A percentile compares a stretch with the other conserved stretches of the same genome.
Evolutionary conservation across 1,140 invertebrate genomes (phyloP).

Genomic region (Drosophila mayri): DNA sequence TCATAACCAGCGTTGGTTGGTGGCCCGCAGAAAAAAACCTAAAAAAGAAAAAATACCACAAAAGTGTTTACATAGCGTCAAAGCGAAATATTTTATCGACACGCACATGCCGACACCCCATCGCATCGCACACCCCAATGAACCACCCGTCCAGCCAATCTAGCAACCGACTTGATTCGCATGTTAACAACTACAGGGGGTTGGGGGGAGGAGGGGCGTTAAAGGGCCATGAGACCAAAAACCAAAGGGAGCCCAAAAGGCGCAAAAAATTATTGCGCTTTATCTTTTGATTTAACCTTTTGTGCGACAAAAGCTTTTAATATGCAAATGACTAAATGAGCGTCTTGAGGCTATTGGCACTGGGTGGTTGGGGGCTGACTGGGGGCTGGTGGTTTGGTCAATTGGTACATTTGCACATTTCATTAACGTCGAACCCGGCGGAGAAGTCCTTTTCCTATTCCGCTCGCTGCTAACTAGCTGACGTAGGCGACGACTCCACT

Average conservation of each 20-base stretch:
- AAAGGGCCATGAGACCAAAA: constrained; percentile 22
- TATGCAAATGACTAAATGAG: constrained; percentile 82
- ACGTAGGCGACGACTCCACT: constrained; percentile 61
- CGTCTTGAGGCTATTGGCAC: constrained; percentile 56
- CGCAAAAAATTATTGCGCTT: constrained; percentile 69
- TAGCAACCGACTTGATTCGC: constrained; percentile 58
- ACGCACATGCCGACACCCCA: constrained; percentile 65
- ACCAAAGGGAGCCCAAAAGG: constrained; percentile 37
- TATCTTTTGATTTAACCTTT: constrained; percentile 75
- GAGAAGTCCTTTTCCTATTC: constrained; percentile 27
- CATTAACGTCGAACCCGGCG: constrained; percentile 66
- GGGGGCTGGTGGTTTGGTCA: constrained; percentile 67
- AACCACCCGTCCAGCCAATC: constrained; percentile 21
- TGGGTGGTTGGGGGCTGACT: constrained; percentile 2
- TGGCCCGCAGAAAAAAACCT: constrained; percentile 41
- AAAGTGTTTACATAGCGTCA: constrained; percentile 77
- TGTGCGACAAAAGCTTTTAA: constrained; percentile 82
- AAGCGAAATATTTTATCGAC: constrained; percentile 80
- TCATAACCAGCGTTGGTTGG: constrained; percentile 41
- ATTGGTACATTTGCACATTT: constrained; percentile 82
- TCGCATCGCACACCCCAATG: constrained; percentile 1
- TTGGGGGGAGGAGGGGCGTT: background rate
- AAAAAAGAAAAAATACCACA: constrained; percentile 59
- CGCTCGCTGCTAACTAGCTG: constrained; percentile 64
- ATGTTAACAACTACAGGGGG: constrained; percentile 66